phyloP scores from a whole-genome alignment of 2,113 vertebrate species.

The Telmatochromis bifrenatus region DNA sequence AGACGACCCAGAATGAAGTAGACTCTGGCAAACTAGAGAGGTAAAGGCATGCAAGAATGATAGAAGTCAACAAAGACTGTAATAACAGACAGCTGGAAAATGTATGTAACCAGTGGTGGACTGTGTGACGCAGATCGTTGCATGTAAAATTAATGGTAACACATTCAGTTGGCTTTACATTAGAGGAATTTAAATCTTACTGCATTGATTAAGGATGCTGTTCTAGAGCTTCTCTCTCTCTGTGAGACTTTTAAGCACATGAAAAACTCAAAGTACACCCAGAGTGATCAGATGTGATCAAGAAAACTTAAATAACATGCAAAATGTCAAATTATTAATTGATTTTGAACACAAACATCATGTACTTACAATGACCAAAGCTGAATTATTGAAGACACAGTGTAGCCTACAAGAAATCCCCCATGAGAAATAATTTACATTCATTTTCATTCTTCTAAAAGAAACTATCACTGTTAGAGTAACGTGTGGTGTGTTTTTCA shows the following conservation, averaged over 20 bases:
- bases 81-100: neutral
- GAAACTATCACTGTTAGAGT: neutral
- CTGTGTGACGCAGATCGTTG: neutral
- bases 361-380: neutral
- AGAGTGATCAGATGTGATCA: neutral
- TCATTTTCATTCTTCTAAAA: neutral
- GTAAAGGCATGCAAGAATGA: conserved; percentile 55
- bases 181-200: neutral
- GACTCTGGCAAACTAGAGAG: conserved; percentile 83
- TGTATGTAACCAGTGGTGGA: neutral
- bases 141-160: neutral
- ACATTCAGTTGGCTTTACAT: neutral
- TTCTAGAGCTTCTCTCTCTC: rapidly evolving
- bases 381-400: neutral
- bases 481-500: conserved; percentile 39
- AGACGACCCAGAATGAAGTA: conserved; percentile 77
- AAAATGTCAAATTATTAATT: neutral
- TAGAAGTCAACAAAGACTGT: neutral
- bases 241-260: neutral
- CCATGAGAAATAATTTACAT: neutral
- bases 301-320: neutral
- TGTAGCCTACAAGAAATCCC: neutral
- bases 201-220: neutral
- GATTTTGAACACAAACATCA: neutral
- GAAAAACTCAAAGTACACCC: neutral